Evolutionary conservation across 2,113 vertebrate genomes (phyloP), one percentile per base, ranked within the genome.

Genomic region (Struthidea cinerea): DNA sequence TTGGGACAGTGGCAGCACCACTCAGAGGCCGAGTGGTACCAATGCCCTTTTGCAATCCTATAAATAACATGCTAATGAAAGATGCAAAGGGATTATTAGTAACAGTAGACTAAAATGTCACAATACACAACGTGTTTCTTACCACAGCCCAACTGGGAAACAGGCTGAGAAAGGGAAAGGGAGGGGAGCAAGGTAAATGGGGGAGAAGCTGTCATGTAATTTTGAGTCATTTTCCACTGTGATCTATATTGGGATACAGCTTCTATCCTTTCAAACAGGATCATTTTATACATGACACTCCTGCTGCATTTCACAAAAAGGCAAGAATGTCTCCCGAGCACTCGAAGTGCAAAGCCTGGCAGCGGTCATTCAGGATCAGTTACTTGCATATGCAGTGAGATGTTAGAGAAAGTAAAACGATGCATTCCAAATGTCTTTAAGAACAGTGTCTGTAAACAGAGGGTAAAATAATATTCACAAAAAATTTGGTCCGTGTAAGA

Each of bases 161-260:
- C 41, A 37, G 75, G 41, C 50, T 67, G 80, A 76, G 68, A 87
- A 82, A 50, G 42, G 61, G 74, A 85, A 71, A 11, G 41, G n/a
- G 39, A 61, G 42, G n/a, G 39, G 32, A 52, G 30, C 60, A 50
- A 39, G 22, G 17, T 16, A 65, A 59, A 71, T 1, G 4, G 42
- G 49, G 77, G 37, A 82, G 80, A 90, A 68, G 33, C n/a, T 60
- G 32, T 80, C 94, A 60, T 86, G 83, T 89, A 94, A 92, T 97
- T 97, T 96, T 96, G 93, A 97, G 84, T 94, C 83, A 96, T 98
- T 97, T 97, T 96, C 97, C 87, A 96, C 92, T 91, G 87, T 35
- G 52, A 83, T 97, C 93, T 97, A 77, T 96, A 96, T 92, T 91
- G 84, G 94, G 94, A 97, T 81, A 63, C 2, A 1, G 84, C 56